Base-by-base conservation (phyloP, 2,888 invertebrate species). In the Oligia latruncula region DNA sequence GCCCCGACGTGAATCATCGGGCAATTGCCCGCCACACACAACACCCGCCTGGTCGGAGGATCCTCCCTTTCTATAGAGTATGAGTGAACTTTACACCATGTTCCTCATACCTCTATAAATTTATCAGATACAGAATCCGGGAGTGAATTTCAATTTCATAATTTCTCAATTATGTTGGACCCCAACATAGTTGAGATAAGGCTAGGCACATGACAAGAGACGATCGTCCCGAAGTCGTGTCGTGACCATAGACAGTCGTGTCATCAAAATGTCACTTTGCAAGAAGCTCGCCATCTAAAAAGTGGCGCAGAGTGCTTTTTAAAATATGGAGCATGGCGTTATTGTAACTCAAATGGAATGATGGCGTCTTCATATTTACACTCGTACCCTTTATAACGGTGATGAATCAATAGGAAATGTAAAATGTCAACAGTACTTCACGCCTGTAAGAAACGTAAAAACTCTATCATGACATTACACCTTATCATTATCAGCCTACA, bases 231-330 rank as follows among this genome's bases (percentile, higher is more conserved):
- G 0, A 55, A 23, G 9, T 66, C 29, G 77, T 46, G n/a, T 74
- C 62, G 77, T 70, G n/a, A 17, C 3, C 23, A 20, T 46, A 29
- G 52, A 68, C 23, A 67, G 11, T 49, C 88, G 90, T 78, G 6
- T 35, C 40, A 6, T 35, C 0, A 64, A 90, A 89, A 86, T 20
- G 40, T 6, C 49, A 66, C 49, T 73, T 4, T 9, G 74, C 55
- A 82, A 82, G 82, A 84, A 87, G 78, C 78, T 77, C 81, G 72
- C 62, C 78, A 29, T 83, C 82, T 78, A 80, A 81, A 88, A 83
- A 88, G 81, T 83, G 83, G 55, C 23, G 80, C 67, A 76, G 76
- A 91, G 90, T 89, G 88, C 89, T 90, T 88, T 85, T 88, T 85
- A 75, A 87, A 88, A 90, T 87, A 81, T 88, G 76, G 88, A 84